These are phyloP conservation scores for Ennomos erosarius DNA, from an alignment of 2,888 invertebrate genomes.

Conservation along the genomic window DNA sequence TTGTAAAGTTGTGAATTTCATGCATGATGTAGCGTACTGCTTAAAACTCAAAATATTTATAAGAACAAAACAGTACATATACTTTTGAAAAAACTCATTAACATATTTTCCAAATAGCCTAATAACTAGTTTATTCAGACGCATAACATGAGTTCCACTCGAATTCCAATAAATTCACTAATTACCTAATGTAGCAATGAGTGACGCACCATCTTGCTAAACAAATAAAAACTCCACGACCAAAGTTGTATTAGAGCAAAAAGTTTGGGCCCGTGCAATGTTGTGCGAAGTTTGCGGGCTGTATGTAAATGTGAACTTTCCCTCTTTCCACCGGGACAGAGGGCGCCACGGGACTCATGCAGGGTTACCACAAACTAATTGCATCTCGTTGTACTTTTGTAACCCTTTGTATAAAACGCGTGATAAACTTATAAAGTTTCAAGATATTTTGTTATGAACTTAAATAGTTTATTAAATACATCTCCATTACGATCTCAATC, in stretches of 20 bases:
- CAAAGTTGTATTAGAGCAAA: conserved; percentile 22
- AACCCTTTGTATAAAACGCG: too few relatives aligned
- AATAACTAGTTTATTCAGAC: neutral
- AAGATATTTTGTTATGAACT: too few relatives aligned
- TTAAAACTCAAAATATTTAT: too few relatives aligned
- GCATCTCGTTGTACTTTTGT: neutral
- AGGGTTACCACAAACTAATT: conserved; percentile 18
- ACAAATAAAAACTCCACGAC: conserved; percentile 15
- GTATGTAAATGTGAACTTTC: conserved; percentile 31
- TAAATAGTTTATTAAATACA: too few relatives aligned
- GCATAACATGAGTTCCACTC: too few relatives aligned
- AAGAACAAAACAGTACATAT: too few relatives aligned
- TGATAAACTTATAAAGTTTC: neutral
- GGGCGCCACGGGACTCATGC: conserved; percentile 8
- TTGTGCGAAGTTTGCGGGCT: conserved; percentile 18
- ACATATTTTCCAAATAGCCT: too few relatives aligned
- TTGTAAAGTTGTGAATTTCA: too few relatives aligned
- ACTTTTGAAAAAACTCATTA: too few relatives aligned
- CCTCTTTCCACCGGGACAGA: conserved; percentile 24
- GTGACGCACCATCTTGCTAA: conserved; percentile 13
- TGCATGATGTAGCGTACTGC: too few relatives aligned
- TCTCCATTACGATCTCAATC: too few relatives aligned
- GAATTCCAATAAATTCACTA: conserved; percentile 6
- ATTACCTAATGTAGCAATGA: conserved; percentile 19
- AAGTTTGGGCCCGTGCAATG: conserved; percentile 20